phyloP scores from a whole-genome alignment of 2,888 invertebrate species.

The Galeruca laticollis region DNA sequence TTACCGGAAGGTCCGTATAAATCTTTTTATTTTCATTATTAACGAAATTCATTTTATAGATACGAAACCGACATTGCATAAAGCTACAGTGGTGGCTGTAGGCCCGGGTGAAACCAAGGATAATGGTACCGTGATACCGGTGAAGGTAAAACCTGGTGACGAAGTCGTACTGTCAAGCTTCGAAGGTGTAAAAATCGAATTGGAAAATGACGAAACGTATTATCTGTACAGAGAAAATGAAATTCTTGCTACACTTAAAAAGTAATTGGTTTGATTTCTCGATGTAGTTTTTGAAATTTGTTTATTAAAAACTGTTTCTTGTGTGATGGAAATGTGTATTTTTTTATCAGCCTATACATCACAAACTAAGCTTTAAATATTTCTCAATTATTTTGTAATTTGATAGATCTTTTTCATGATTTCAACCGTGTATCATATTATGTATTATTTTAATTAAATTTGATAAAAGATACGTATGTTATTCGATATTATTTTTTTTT shows the following conservation, averaged over 20 bases:
- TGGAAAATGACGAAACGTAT: conserved; percentile 88
- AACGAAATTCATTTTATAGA: background rate
- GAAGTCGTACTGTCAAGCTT: conserved; percentile 95
- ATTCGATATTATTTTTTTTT: no score
- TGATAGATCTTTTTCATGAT: no score
- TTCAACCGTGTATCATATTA: no score
- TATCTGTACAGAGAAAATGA: conserved; percentile 94
- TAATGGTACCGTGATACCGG: conserved; percentile 71
- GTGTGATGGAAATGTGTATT: no score
- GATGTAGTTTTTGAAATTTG: no score
- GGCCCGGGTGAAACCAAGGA: conserved; percentile 63
- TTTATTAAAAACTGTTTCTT: no score
- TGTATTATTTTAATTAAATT: no score
- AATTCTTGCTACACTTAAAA: conserved; percentile 79
- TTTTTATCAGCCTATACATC: no score
- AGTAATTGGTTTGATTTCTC: no score
- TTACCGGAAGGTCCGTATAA: conserved; percentile 52
- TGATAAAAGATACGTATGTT: no score
- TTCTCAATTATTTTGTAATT: no score
- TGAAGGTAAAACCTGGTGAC: conserved; percentile 74
- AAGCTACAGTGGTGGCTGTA: conserved; percentile 57
- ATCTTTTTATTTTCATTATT: conserved; percentile 10
- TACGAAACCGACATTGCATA: conserved; percentile 36
- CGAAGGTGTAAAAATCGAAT: conserved; percentile 93
- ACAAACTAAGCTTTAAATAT: no score